These are phyloP conservation scores for Cetoscarus ocellatus DNA, from an alignment of 2,797 vertebrate genomes.

Conservation along the genomic window DNA sequence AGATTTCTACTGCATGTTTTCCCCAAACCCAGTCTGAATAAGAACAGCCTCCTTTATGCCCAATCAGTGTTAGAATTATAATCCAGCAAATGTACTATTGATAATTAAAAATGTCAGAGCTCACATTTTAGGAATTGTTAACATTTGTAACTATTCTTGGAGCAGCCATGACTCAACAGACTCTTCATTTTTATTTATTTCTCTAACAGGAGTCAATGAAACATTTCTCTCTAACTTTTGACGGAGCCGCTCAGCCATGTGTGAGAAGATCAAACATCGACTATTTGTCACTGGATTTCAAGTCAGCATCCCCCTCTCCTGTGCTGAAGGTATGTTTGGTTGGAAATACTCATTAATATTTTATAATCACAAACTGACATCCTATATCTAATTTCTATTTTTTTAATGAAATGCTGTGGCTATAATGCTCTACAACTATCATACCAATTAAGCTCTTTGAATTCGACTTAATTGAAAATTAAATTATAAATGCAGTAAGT, in stretches of 20 bases:
- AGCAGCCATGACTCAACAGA: neutral
- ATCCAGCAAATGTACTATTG: neutral
- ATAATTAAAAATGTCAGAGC: neutral
- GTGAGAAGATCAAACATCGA: conserved; percentile 90
- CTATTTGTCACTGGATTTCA: conserved; percentile 97
- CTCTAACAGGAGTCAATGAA: conserved; percentile 84
- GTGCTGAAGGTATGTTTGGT: conserved; percentile 90
- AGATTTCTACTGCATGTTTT: neutral
- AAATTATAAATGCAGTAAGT: too few species aligned
- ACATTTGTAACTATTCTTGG: neutral
- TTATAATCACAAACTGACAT: too few species aligned
- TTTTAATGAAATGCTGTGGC: too few species aligned
- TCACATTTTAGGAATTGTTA: neutral
- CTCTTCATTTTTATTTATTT: conserved; percentile 32
- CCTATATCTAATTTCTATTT: too few species aligned
- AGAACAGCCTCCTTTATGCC: neutral
- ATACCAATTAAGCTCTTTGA: too few species aligned
- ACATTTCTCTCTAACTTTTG: conserved; percentile 75
- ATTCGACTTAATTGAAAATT: too few species aligned
- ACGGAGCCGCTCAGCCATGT: conserved; percentile 79
- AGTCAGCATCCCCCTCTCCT: conserved; percentile 92
- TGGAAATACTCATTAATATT: neutral
- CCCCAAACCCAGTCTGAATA: conserved; percentile 3
- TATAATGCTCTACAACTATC: too few species aligned
- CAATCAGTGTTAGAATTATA: neutral